Evolutionary conservation across 2,113 vertebrate species (phyloP), one percentile per base, ranked within the genome.

Genomic region (Nibea coibor): DNA sequence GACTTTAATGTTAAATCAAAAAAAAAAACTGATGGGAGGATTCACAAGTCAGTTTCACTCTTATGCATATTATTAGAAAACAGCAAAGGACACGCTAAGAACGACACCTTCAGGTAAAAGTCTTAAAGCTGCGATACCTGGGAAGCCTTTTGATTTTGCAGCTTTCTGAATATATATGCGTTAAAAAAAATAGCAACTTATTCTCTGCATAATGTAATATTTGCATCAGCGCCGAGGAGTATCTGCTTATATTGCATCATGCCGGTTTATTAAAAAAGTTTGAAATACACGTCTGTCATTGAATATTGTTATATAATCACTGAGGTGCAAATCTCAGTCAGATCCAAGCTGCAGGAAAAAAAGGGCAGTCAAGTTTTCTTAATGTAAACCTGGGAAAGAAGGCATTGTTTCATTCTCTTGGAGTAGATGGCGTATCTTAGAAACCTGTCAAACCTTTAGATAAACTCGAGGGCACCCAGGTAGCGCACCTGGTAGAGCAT

Each of bases 1-100:
- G 64, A 48, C 68, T 72, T 77, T 45, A 54, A 73, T 78, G 70
- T 85, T 67, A 77, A 83, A 67, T 66, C 59, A 62, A 53, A 73
- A 78, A 35, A 35, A 28, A 28, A 73, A 63, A 50, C 31, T 50
- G 31, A 70, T 73, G 35, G 70, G 57, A 72, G n/a, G 56, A 53
- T n/a, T 28, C 28, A 28, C 24, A 22, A 77, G 57, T 28, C 26
- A 53, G 45, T 48, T 81, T 90, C 22, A 66, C 79, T 77, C 9
- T 56, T 43, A 47, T 76, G 82, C 70, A 83, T 83, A 85, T 75
- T 2, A 4, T 26, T 54, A 59, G 15, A 31, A 54, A 80, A 54
- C 7, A 22, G 31, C 47, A 28, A 80, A 76, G 67, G 63, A 22
- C 48, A 12, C 28, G 8, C 4, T 50, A 20, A 50, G 26, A 62